A percentile compares a stretch with the other conserved stretches of the same genome.
phyloP scores from a whole-genome alignment of 1,140 invertebrate species.

The Tetramorium alpestre region DNA sequence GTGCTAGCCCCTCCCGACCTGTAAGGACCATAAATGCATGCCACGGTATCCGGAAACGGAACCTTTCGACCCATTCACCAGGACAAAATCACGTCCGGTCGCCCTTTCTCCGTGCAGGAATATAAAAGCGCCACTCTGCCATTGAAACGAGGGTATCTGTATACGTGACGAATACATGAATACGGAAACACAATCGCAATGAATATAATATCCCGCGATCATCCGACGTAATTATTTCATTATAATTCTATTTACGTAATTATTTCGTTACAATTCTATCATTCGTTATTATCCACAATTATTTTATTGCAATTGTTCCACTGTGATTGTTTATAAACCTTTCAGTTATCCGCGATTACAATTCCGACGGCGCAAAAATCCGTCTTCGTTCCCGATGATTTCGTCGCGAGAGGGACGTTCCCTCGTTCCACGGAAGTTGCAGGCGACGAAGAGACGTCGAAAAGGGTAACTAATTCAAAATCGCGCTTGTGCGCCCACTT shows the following conservation, averaged over 20 bases:
- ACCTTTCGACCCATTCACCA: slow-evolving; percentile 55
- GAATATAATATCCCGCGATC: not conserved
- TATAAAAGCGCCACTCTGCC: slow-evolving; percentile 29
- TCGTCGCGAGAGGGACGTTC: not conserved
- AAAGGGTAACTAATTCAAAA: slow-evolving; percentile 44
- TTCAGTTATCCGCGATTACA: not conserved
- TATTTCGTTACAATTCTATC: not conserved
- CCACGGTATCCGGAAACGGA: slow-evolving; percentile 67
- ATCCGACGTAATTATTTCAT: slow-evolving; percentile 35
- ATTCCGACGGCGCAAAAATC: not conserved
- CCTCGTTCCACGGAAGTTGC: not conserved
- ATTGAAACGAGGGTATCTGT: slow-evolving; percentile 21
- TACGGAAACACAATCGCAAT: slow-evolving; percentile 10
- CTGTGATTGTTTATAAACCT: not conserved
- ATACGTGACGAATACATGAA: slow-evolving; percentile 36
- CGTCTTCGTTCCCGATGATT: not conserved
- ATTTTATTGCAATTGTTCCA: not conserved
- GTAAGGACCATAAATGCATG: slow-evolving; percentile 61
- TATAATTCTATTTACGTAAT: not conserved
- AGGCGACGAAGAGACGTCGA: not conserved
- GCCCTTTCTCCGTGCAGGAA: slow-evolving; percentile 8
- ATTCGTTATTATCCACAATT: not conserved
- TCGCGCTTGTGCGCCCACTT: slow-evolving; percentile 48
- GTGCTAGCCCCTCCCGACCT: not conserved
- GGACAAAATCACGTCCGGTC: slow-evolving; percentile 61